These are phyloP conservation scores for Struthio camelus DNA, from an alignment of 2,113 vertebrate genomes.

Conservation along the genomic window DNA sequence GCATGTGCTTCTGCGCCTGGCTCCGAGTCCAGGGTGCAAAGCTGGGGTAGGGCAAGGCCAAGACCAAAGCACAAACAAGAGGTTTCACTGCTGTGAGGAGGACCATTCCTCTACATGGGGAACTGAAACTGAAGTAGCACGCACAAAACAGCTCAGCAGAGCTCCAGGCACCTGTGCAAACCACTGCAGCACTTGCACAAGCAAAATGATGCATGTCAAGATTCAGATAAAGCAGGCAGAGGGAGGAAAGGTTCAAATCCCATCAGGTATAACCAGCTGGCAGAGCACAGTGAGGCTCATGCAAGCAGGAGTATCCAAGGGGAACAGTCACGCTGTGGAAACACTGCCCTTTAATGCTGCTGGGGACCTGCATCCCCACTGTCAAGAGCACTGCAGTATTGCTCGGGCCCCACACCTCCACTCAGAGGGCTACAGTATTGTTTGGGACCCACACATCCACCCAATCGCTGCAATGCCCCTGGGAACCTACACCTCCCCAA, in stretches of 20 bases:
- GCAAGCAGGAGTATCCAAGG: not conserved
- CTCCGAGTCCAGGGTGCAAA: not conserved
- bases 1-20: not conserved
- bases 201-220: not conserved
- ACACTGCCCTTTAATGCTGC: not conserved
- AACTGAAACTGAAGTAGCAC: not conserved
- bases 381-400: not conserved
- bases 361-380: not conserved
- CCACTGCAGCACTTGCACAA: not conserved
- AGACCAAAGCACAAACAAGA: not conserved
- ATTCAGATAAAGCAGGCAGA: not conserved
- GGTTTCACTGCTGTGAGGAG: rapidly evolving
- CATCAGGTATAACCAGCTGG: no score
- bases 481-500: rapidly evolving
- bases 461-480: rapidly evolving
- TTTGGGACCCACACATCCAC: rapidly evolving
- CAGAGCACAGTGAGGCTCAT: no score
- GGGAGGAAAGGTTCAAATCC: not conserved
- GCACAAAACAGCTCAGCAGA: not conserved
- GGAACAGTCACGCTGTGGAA: not conserved
- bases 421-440: rapidly evolving
- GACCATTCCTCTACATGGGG: not conserved
- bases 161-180: not conserved
- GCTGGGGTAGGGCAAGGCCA: not conserved
- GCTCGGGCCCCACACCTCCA: not conserved